Base-by-base conservation (phyloP, 2,888 invertebrate species). In the Tolmerus cingulatus region DNA sequence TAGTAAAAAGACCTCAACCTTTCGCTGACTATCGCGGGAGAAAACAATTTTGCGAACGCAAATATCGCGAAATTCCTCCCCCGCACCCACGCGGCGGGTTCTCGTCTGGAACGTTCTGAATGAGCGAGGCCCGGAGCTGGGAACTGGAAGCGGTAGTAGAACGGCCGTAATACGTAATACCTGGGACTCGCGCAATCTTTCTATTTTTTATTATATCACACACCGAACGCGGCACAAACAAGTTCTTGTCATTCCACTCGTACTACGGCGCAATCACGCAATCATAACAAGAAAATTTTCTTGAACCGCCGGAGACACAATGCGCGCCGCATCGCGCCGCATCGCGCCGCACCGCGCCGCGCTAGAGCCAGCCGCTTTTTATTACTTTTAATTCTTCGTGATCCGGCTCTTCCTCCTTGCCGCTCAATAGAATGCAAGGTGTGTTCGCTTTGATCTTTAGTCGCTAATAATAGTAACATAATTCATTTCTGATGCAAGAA, bases 381-480 rank as follows among this genome's bases (percentile, higher is more conserved):
- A 76, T 76, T 37, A 34, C 37, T 76, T 76, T 76, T 76, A 37
- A n/a, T 76, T 34, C 34, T 76, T n/a, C 16, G 16, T 9, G 37
- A 34, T 37, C n/a, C 37, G 34, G 9, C 46, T 78, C 40, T 78
- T 78, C 43, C 23, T 78, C 40, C 14, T 46, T 46, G 66, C 66
- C 23, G 23, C 23, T 43, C 23, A 78, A 78, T 78, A 78, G 19
- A 78, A 78, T 78, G 78, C 78, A 78, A 78, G 78, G 78, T 78
- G 78, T 78, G 78, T 46, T 78, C 78, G 19, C 43, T 78, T 78
- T 78, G 78, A 78, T 78, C 78, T 78, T 78, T 78, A 78, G 46
- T 76, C 27, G 78, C 46, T 78, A 78, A 78, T 78, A 78, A 78
- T 78, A 78, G 78, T 27, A 78, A 78, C 78, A 78, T 78, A 78